Evolutionary conservation across 2,797 vertebrate genomes (phyloP), one percentile per base, ranked within the genome.

Genomic region (Molossus alvarezi): DNA sequence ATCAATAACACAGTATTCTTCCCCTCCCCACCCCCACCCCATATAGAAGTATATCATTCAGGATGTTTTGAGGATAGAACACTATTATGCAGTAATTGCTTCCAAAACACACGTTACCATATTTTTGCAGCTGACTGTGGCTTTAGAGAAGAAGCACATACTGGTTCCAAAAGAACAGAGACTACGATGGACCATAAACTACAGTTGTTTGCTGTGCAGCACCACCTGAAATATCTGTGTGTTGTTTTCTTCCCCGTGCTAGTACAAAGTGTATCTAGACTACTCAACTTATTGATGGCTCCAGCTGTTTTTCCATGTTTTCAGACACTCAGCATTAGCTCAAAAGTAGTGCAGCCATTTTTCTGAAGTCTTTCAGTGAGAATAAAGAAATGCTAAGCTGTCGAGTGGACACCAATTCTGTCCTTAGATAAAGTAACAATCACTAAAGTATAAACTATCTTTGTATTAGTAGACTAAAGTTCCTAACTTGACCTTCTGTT

Each of bases 71-170:
- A 94, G 51, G 62, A 60, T 87, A 92, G 75, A 96, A 85, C 75
- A 89, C 58, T 57, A 79, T 84, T 88, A 89, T 76, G 82, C 67
- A 94, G 87, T 95, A 93, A 95, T 72, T 84, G 60, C 82, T 96
- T 96, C 85, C 79, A 93, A 96, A 97, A 90, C 80, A 95, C 83
- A 96, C 29, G 51, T 90, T 88, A 92, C 20, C 79, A 57, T 95
- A 96, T 95, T 97, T 96, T 84, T 96, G 95, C 86, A 97, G 96
- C 84, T 94, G 84, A 96, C 73, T 86, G 60, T 77, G 92, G 77
- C 88, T 96, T 97, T 94, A 65, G 83, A 94, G 72, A 73, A 97
- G 92, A 5, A 91, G 79, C 37, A 71, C 79, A 88, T 7, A 83
- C 33, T 92, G 51, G 93, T 73, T 97, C 85, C 85, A 90, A 88